Evolutionary conservation across 2,113 vertebrate species (phyloP), one percentile per base, ranked within the genome.

Genomic region (Toxostoma redivivum): DNA sequence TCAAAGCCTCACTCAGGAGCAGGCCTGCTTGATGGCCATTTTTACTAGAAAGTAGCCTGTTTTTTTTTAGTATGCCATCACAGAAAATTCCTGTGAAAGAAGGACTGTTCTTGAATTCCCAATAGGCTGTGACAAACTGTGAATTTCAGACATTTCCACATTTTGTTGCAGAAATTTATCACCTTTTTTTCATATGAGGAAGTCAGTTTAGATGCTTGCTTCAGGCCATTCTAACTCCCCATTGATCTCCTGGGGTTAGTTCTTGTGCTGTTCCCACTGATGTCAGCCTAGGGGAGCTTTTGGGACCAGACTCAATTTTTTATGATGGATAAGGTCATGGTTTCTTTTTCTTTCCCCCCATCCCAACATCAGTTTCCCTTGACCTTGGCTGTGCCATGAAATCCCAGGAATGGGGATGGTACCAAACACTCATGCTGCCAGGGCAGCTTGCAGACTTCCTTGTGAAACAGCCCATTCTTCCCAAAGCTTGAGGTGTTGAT

Each of bases 221-320:
- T n/a, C 71, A 71, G 78, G 50, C 58, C 48, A 10, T 48, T 45
- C 7, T 9, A 33, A 14, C 8, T 85, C 54, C 53, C 14, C 1
- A 0, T 16, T 0, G 0, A 28, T 1, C 2, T 54, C 2, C 0
- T 11, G 65, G 64, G 40, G 11, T 12, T 0, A 0, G 25, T 14
- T 80, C 40, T 61, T 30, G 17, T 30, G 37, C 50, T 7, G 2
- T 25, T 71, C 58, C 66, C 62, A 38, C 38, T 0, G 1, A 25
- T 18, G 40, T 31, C 5, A 23, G 20, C 40, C 51, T 2, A 6
- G 13, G 30, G 30, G 2, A 61, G 12, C 15, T 73, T 73, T 70
- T 58, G 71, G 58, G 54, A 77, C 12, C 30, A 62, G 64, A 44
- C 35, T 80, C 21, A 54, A 2, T 94, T 67, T 73, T 77, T 61